These are phyloP conservation scores for Lytechinus variegatus DNA, from an alignment of 35 echinoderm and acorn worm species.

Conservation along the genomic window DNA sequence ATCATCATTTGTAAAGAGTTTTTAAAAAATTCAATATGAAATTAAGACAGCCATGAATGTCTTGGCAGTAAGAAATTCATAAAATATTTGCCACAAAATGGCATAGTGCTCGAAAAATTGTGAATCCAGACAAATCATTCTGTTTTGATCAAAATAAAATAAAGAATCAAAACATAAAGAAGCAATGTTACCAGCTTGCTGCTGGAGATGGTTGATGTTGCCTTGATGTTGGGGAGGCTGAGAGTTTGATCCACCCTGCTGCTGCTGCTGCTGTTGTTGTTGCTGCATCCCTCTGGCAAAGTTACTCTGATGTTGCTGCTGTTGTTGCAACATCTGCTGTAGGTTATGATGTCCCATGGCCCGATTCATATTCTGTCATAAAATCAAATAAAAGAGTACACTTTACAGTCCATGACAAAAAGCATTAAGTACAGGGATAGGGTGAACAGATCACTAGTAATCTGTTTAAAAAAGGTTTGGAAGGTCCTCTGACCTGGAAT, in stretches of 20 bases:
- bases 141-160: too few species aligned
- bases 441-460: too few species aligned
- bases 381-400: not conserved
- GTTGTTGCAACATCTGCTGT: conserved; percentile 31
- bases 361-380: conserved; percentile 9
- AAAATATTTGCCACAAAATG: too few species aligned
- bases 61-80: too few species aligned
- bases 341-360: not conserved
- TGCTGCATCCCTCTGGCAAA: conserved; percentile 21
- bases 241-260: not conserved
- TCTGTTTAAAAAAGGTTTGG: too few species aligned
- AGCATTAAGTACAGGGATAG: too few species aligned
- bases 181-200: conserved; percentile 25
- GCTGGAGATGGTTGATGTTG: conserved; percentile 20
- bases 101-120: too few species aligned
- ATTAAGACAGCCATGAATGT: too few species aligned
- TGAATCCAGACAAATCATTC: too few species aligned
- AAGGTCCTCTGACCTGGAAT: too few species aligned
- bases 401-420: not conserved
- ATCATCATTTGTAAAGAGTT: too few species aligned
- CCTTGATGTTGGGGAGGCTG: conserved; percentile 23
- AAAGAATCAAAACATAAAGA: not conserved
- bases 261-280: not conserved
- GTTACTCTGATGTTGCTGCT: conserved; percentile 38
- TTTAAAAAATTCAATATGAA: too few species aligned